Percentiles rank a stretch among this genome's conserved stretches.
phyloP scores from a whole-genome alignment of 2,888 invertebrate genomes.

The Aricia artaxerxes region DNA sequence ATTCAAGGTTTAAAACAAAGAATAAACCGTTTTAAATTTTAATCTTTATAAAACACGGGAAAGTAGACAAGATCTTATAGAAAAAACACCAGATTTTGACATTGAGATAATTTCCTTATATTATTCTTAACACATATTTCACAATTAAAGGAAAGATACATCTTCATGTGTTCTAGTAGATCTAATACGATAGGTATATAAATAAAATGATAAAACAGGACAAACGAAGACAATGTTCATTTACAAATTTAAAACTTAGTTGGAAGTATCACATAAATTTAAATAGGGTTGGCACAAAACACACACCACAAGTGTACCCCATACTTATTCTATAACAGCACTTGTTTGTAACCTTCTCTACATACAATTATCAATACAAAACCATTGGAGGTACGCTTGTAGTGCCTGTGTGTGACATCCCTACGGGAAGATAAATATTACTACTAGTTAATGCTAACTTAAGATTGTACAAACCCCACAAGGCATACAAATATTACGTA shows the following conservation, averaged over 20 bases:
- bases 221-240: constrained; percentile 62
- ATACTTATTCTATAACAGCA: constrained; percentile 6
- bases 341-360: constrained; percentile 5
- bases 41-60: not conserved
- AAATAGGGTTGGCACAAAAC: constrained; percentile 48
- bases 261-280: constrained; percentile 74
- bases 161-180: not conserved
- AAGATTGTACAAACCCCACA: not conserved
- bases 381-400: not conserved
- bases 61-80: not conserved
- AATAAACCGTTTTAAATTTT: no score
- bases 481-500: constrained; percentile 9
- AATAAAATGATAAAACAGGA: constrained; percentile 26
- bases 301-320: not conserved
- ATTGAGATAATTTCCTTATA: constrained; percentile 27
- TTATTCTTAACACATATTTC: constrained; percentile 30
- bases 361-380: constrained; percentile 16
- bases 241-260: constrained; percentile 66
- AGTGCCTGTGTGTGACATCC: not conserved
- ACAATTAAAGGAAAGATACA: constrained; percentile 24
- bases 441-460: not conserved
- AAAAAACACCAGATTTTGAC: not conserved
- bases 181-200: constrained; percentile 16
- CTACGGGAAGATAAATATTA: constrained; percentile 6
- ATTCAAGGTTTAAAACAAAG: no score